These are phyloP conservation scores for Neoitamus cyanurus DNA, from an alignment of 2,888 invertebrate species.

Conservation along the genomic window DNA sequence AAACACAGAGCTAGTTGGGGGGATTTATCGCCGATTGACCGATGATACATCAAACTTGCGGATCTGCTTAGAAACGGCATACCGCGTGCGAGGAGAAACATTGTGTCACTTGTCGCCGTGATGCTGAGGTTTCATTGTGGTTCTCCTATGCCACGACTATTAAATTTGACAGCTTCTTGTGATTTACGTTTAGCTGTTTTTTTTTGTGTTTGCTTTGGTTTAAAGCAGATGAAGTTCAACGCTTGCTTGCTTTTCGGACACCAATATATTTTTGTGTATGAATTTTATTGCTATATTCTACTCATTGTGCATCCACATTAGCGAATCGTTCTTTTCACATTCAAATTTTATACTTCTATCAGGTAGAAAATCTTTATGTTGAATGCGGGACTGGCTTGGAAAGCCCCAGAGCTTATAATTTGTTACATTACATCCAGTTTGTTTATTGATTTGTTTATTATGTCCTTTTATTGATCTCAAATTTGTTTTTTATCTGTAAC, in stretches of 20 bases:
- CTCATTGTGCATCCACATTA: neutral
- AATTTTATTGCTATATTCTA: neutral
- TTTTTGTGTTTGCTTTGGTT: neutral
- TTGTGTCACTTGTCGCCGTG: neutral
- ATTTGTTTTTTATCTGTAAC: neutral
- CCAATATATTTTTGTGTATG: neutral
- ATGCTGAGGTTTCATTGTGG: neutral
- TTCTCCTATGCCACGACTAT: neutral
- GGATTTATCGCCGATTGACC: neutral
- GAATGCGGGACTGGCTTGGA: neutral
- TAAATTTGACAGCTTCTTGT: neutral
- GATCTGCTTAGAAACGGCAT: neutral
- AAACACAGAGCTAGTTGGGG: neutral
- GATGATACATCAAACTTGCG: neutral
- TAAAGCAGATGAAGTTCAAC: neutral
- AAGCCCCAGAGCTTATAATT: neutral
- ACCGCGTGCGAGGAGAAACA: neutral
- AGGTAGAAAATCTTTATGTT: neutral
- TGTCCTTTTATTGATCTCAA: neutral
- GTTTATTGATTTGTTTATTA: neutral
- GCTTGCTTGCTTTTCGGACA: neutral
- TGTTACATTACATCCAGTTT: neutral
- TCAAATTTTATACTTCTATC: neutral
- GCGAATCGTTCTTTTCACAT: neutral
- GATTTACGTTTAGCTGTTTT: neutral